Evolutionary conservation across 2,113 vertebrate genomes (phyloP).

Genomic region (Sus scrofa): DNA sequence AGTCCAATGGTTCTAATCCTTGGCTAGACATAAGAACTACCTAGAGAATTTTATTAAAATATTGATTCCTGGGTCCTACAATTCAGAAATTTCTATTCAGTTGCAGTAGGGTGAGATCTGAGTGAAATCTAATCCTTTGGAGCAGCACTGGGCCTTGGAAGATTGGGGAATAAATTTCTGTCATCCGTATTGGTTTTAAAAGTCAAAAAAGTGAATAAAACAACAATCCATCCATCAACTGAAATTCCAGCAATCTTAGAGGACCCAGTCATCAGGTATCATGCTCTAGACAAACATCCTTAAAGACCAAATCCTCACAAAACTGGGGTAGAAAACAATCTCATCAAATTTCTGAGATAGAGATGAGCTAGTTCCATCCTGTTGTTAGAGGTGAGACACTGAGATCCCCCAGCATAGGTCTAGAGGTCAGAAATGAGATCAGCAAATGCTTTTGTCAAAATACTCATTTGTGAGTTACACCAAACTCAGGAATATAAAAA

Average conservation of each 20-base stretch:
- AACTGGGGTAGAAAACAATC: too few relatives aligned
- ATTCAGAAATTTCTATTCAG: not conserved
- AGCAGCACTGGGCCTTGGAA: not conserved
- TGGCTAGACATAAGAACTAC: not conserved
- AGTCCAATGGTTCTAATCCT: not conserved
- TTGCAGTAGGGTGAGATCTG: not conserved
- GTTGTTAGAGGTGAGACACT: not conserved
- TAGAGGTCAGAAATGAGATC: not conserved
- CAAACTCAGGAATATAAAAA: not conserved
- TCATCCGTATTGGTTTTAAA: not conserved
- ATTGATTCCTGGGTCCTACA: not conserved
- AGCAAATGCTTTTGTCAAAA: conserved; percentile 18
- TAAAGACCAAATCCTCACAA: not conserved
- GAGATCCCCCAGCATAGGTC: not conserved
- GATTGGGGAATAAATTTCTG: not conserved
- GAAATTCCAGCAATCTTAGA: conserved; percentile 2
- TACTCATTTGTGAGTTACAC: not conserved
- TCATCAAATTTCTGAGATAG: not conserved
- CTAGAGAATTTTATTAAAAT: not conserved
- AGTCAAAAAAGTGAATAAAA: conserved; percentile 26
- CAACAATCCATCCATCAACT: not conserved
- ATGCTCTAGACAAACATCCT: not conserved
- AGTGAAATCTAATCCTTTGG: not conserved
- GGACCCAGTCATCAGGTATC: not conserved
- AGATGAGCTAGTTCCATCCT: not conserved